These are phyloP conservation scores for Ormyrus nitidulus DNA, from an alignment of 2,888 invertebrate genomes.

Conservation along the genomic window DNA sequence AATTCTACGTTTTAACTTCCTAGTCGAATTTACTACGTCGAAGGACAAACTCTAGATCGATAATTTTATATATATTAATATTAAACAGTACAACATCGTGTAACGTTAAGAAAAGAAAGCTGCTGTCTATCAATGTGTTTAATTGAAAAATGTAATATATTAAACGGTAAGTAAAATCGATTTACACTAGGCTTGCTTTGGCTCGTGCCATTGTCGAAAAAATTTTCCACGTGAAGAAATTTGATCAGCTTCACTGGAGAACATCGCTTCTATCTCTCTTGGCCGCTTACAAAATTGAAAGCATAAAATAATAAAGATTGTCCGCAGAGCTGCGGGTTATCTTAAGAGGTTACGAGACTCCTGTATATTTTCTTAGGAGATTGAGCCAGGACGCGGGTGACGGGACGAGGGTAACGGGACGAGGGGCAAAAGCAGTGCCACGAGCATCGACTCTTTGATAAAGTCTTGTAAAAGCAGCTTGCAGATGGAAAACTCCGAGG, in stretches of 20 bases:
- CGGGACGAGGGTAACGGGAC: background rate
- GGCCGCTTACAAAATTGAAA: constrained; percentile 47
- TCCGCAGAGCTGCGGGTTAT: constrained; percentile 22
- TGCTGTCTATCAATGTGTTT: no score
- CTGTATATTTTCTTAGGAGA: constrained; percentile 30
- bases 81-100: no score
- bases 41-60: no score
- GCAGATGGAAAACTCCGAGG: constrained; percentile 43
- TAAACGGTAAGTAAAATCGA: no score
- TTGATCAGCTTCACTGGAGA: constrained; percentile 16
- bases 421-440: background rate
- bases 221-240: background rate
- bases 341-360: constrained; percentile 25
- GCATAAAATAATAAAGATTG: constrained; percentile 40
- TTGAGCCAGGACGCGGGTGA: background rate
- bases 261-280: background rate
- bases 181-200: no score
- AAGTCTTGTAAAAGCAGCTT: constrained; percentile 47
- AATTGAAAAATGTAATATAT: no score
- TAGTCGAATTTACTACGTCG: no score
- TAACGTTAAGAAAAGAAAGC: no score
- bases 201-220: no score
- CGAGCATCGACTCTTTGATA: constrained; percentile 46
- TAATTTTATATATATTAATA: no score
- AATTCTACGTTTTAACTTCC: no score